Percentiles rank a stretch among this genome's conserved stretches.
These are phyloP conservation scores for Plodia interpunctella DNA, from an alignment of 1,140 invertebrate genomes.

Conservation along the genomic window DNA sequence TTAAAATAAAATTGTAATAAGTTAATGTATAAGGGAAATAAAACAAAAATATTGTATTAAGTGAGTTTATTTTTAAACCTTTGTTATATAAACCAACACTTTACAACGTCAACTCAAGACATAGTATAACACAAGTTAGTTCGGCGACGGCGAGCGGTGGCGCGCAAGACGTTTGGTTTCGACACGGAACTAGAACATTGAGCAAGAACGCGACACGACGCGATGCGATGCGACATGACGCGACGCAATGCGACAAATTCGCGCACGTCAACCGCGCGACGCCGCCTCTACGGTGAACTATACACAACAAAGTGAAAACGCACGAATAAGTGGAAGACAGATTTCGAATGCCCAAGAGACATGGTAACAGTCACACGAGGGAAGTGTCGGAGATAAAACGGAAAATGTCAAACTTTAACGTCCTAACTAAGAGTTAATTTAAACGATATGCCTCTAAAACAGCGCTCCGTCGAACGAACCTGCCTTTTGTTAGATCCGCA, in stretches of 20 bases:
- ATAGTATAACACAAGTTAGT: constrained; percentile 28
- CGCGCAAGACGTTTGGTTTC: constrained; percentile 33
- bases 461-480: not conserved
- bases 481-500: not conserved
- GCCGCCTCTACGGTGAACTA: constrained; percentile 19
- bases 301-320: constrained; percentile 30
- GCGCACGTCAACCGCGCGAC: not conserved
- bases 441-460: constrained; percentile 15
- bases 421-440: constrained; percentile 18
- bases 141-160: constrained; percentile 18
- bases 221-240: not conserved
- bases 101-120: constrained; percentile 43
- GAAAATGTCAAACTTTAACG: constrained; percentile 15
- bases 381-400: constrained; percentile 4
- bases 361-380: constrained; percentile 17
- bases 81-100: constrained; percentile 75
- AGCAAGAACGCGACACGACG: constrained; percentile 29
- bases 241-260: not conserved
- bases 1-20: too few relatives aligned
- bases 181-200: constrained; percentile 48
- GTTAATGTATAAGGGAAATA: constrained; percentile 31
- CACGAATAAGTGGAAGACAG: constrained; percentile 26
- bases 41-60: constrained; percentile 65
- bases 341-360: constrained; percentile 22
- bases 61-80: constrained; percentile 74